Evolutionary conservation across 2,888 invertebrate species (phyloP).

Genomic region (Oxytorus armatus): DNA sequence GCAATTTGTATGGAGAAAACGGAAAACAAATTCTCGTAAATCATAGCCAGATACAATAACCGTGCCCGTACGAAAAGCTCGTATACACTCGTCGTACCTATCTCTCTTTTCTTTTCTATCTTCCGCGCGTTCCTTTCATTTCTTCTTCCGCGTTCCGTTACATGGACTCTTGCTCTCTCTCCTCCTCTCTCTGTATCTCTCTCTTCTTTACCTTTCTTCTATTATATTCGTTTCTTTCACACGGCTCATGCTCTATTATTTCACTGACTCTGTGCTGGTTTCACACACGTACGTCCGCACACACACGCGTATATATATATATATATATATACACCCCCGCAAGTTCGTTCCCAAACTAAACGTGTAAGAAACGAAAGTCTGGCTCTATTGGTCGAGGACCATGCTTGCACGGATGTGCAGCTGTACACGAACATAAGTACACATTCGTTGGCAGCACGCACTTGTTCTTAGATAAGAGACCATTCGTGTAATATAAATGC

Average conservation of each 20-base stretch:
- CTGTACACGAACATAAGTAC: slow-evolving; percentile 1
- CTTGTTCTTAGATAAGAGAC: slow-evolving; percentile 24
- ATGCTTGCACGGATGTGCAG: neutral
- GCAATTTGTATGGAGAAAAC: slow-evolving; percentile 71
- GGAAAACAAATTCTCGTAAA: slow-evolving; percentile 73
- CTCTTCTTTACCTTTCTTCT: slow-evolving; percentile 25
- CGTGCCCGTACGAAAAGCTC: slow-evolving; percentile 38
- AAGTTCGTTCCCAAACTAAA: slow-evolving; percentile 26
- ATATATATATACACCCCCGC: neutral
- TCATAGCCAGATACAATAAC: slow-evolving; percentile 71
- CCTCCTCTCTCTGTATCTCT: slow-evolving; percentile 8
- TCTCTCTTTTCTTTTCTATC: slow-evolving; percentile 55
- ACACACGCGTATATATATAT: neutral
- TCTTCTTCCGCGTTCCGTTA: slow-evolving; percentile 40
- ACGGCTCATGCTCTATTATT: slow-evolving; percentile 44
- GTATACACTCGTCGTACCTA: slow-evolving; percentile 10
- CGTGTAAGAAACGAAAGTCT: slow-evolving; percentile 33
- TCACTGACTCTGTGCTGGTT: slow-evolving; percentile 29
- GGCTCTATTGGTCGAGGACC: slow-evolving; percentile 29
- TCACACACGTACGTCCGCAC: neutral
- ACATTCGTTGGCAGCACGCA: slow-evolving; percentile 20
- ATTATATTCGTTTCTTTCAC: slow-evolving; percentile 49
- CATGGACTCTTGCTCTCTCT: slow-evolving; percentile 24
- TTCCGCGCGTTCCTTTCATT: slow-evolving; percentile 37
- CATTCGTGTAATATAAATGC: slow-evolving; percentile 48